Percentiles rank a stretch among this genome's conserved stretches.
phyloP scores from a whole-genome alignment of 2,888 invertebrate genomes.

The Taphrorychus bicolor region DNA sequence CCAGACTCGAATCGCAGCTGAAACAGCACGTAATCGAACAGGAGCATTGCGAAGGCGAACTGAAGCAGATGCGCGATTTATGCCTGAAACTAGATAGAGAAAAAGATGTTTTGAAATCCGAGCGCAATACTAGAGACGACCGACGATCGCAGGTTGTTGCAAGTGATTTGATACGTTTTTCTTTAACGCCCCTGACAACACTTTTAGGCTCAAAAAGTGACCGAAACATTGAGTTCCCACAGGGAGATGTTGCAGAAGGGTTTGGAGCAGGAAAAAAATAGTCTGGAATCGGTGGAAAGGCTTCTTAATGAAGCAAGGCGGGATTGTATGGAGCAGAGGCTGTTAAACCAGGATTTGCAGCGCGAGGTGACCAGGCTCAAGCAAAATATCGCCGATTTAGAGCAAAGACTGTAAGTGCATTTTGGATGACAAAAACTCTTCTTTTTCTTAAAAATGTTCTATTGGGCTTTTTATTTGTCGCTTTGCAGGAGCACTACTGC shows the following conservation, averaged over 20 bases:
- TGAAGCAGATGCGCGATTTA: constrained; percentile 66
- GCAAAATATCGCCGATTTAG: constrained; percentile 63
- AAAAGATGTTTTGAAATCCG: constrained; percentile 68
- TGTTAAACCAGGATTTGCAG: constrained; percentile 70
- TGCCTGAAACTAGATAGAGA: constrained; percentile 71
- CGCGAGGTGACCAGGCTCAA: constrained; percentile 67
- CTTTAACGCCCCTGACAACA: no score
- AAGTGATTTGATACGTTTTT: no score
- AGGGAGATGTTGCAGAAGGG: constrained; percentile 59
- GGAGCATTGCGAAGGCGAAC: constrained; percentile 67
- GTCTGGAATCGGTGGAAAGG: constrained; percentile 65
- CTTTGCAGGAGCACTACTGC: constrained; percentile 46
- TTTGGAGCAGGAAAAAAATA: constrained; percentile 60
- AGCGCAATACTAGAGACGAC: constrained; percentile 61
- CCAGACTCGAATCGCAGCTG: constrained; percentile 71
- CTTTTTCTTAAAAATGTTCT: constrained; percentile 12
- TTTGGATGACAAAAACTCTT: constrained; percentile 8
- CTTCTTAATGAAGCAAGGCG: constrained; percentile 65
- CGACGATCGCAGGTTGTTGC: constrained; percentile 60
- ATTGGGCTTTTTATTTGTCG: constrained; percentile 2
- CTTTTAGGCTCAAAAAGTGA: constrained; percentile 62
- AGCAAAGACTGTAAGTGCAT: constrained; percentile 62
- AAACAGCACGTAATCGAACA: constrained; percentile 67
- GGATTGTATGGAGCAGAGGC: constrained; percentile 69
- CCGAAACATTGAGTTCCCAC: constrained; percentile 61